A percentile compares a stretch with the other conserved stretches of the same genome.
phyloP scores from a whole-genome alignment of 2,888 invertebrate species.

The Ectemnius cavifrons region DNA sequence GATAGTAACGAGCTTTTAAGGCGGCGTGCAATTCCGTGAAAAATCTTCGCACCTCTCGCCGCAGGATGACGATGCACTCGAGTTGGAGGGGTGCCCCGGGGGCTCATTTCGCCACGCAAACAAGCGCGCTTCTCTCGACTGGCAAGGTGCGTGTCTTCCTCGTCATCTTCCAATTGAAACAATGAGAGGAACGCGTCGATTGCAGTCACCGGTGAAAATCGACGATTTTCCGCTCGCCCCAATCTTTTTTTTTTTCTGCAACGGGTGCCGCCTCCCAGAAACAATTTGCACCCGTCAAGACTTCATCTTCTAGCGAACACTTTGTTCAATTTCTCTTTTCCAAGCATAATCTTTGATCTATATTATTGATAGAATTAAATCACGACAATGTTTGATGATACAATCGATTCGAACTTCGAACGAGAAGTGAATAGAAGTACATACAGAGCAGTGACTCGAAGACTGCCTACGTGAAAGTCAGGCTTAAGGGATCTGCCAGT shows the following conservation, averaged over 20 bases:
- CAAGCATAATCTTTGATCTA: too few species aligned
- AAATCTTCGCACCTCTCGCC: constrained; percentile 69
- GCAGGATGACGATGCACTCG: constrained; percentile 48
- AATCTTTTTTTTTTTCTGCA: constrained; percentile 31
- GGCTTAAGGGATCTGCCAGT: constrained; percentile 53
- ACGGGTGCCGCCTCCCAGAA: constrained; percentile 2
- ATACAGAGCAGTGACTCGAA: constrained; percentile 51
- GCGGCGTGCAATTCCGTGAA: constrained; percentile 69
- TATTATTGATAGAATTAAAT: too few species aligned
- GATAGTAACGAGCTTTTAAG: constrained; percentile 55
- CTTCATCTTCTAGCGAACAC: constrained; percentile 21
- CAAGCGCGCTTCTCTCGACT: constrained; percentile 29
- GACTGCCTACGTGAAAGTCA: constrained; percentile 45
- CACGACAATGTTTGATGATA: too few species aligned
- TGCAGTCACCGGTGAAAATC: constrained; percentile 50
- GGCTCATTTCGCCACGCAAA: constrained; percentile 44
- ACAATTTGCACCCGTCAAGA: constrained; percentile 14
- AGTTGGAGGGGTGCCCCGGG: constrained; percentile 38
- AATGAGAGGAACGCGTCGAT: constrained; percentile 35
- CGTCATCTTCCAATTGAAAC: constrained; percentile 45
- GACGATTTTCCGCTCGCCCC: constrained; percentile 53
- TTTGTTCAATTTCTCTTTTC: too few species aligned
- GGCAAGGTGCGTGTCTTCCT: constrained; percentile 22
- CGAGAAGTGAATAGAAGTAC: constrained; percentile 15
- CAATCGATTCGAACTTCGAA: too few species aligned